phyloP scores from a whole-genome alignment of 2,797 vertebrate genomes.

The Buceros bicornis region DNA sequence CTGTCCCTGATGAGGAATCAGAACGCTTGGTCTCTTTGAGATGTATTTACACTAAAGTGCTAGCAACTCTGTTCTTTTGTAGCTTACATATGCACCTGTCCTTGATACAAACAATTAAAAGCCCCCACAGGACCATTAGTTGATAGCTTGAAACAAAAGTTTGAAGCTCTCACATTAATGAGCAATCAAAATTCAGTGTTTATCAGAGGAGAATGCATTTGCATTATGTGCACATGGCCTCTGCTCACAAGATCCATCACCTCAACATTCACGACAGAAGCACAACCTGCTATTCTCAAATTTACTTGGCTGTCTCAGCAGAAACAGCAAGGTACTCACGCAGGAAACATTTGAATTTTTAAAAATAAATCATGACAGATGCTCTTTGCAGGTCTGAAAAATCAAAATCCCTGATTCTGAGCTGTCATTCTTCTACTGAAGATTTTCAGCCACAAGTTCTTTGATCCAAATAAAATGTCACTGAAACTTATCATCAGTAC shows the following conservation, averaged over 20 bases:
- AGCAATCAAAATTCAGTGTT: constrained; percentile 33
- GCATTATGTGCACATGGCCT: neutral
- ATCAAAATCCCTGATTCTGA: neutral
- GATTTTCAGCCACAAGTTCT: neutral
- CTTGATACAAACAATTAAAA: constrained; percentile 9
- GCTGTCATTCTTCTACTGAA: neutral
- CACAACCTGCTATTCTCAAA: neutral
- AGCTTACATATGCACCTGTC: neutral
- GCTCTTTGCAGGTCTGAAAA: constrained; percentile 15
- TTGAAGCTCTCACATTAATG: neutral
- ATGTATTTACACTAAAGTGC: neutral
- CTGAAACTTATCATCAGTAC: neutral
- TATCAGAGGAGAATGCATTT: neutral
- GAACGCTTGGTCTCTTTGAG: neutral
- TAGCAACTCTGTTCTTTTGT: neutral
- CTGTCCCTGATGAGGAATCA: neutral
- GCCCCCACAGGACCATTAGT: neutral
- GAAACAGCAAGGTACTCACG: neutral
- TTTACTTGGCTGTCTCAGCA: neutral
- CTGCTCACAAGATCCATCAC: neutral
- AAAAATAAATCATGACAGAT: neutral
- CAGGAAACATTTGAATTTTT: neutral
- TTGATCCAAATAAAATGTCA: constrained; percentile 39
- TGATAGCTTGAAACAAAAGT: constrained; percentile 27
- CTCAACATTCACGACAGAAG: neutral